These are phyloP conservation scores for Amblyjoppa proteus DNA, from an alignment of 2,888 invertebrate genomes.

Conservation along the genomic window DNA sequence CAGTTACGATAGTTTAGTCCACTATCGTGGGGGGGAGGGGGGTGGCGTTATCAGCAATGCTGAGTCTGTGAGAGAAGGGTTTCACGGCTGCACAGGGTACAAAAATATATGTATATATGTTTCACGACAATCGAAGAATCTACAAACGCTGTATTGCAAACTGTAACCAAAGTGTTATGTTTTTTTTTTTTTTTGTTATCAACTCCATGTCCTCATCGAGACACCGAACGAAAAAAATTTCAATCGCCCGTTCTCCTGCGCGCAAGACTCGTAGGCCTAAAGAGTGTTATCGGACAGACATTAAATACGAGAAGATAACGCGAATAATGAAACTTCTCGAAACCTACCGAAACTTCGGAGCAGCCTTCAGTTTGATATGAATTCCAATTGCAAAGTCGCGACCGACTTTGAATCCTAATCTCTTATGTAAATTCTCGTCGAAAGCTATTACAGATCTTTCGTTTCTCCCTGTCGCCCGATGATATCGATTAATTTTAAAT, in stretches of 20 bases:
- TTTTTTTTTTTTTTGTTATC: background rate
- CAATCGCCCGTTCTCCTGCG: background rate
- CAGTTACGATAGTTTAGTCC: constrained; percentile 12
- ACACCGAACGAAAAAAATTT: background rate
- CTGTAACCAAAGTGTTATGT: background rate
- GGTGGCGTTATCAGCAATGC: background rate
- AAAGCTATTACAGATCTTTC: constrained; percentile 41
- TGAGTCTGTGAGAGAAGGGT: constrained; percentile 13
- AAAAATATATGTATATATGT: constrained; percentile 77
- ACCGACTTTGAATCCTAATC: constrained; percentile 12
- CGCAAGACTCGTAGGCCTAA: background rate
- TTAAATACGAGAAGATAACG: background rate
- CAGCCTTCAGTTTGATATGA: background rate
- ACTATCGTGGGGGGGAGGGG: background rate
- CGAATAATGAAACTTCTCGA: background rate
- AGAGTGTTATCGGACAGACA: background rate
- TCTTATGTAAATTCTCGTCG: constrained; percentile 43
- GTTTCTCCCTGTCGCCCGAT: constrained; percentile 56
- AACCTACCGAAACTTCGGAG: background rate
- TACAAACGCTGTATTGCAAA: constrained; percentile 5
- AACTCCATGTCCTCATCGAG: background rate
- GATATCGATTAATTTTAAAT: constrained; percentile 46
- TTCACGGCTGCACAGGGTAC: constrained; percentile 71
- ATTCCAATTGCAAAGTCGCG: constrained; percentile 21
- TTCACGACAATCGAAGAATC: constrained; percentile 55